Evolutionary conservation across 2,797 vertebrate species (phyloP).

Genomic region (Channa striata): DNA sequence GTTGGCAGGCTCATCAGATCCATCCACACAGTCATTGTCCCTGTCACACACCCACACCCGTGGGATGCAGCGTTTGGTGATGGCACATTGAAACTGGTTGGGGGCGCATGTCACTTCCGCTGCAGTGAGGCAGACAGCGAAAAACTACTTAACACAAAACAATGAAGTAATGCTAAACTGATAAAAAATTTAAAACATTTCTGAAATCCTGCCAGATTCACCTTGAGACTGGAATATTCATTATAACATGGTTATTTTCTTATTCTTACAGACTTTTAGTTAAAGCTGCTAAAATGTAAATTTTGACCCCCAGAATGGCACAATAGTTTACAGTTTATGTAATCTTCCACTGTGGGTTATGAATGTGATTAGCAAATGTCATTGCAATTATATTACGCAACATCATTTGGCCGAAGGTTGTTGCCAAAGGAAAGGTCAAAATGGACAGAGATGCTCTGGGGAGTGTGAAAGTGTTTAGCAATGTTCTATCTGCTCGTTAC

Average conservation of each 20-base stretch:
- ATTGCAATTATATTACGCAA: slow-evolving; percentile 55
- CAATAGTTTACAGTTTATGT: slow-evolving; percentile 24
- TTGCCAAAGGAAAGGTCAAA: slow-evolving; percentile 54
- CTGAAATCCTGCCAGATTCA: background rate
- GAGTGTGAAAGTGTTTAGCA: slow-evolving; percentile 26
- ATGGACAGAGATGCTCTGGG: slow-evolving; percentile 33
- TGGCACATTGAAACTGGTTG: slow-evolving; percentile 98
- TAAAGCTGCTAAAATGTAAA: slow-evolving; percentile 50
- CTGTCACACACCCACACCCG: slow-evolving; percentile 98
- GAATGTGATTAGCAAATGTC: slow-evolving; percentile 56
- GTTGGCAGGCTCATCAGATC: slow-evolving; percentile 96
- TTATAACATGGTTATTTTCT: slow-evolving; percentile 1
- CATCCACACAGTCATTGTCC: slow-evolving; percentile 97
- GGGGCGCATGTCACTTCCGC: slow-evolving; percentile 98
- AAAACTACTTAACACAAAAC: background rate
- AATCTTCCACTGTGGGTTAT: slow-evolving; percentile 34
- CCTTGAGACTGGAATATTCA: background rate
- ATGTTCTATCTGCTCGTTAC: slow-evolving; percentile 35
- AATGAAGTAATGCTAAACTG: background rate
- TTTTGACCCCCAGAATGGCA: slow-evolving; percentile 39
- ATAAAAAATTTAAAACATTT: slow-evolving; percentile 8
- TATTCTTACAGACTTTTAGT: slow-evolving; percentile 9
- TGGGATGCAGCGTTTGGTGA: slow-evolving; percentile 98
- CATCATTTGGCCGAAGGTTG: slow-evolving; percentile 32
- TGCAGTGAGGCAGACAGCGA: slow-evolving; percentile 55